Evolutionary conservation across 64 coral and sea anemone genomes (phyloP), one percentile per base, ranked within the genome.

Genomic region (Pocillopora damicornis): DNA sequence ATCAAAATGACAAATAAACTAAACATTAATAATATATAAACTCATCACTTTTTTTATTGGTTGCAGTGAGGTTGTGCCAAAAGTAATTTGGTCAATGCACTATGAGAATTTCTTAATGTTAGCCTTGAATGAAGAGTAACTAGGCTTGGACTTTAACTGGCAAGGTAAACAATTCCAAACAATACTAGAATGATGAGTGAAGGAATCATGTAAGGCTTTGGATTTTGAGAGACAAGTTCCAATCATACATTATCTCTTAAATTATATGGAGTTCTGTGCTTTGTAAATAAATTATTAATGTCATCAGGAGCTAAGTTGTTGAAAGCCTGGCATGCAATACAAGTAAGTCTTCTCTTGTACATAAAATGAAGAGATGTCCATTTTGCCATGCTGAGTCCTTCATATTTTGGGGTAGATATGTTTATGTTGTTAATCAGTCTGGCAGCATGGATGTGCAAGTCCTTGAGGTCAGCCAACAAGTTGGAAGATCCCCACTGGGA

Each of bases 351-450:
- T 72, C 17, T 72, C 13, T 86, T 86, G 51, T 72, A 71, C 26
- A 86, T 57, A 74, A 74, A 86, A 51, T 51, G 17, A 74, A 86
- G 7, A 51, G 83, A 86, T 51, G 65, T 58, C 65, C 83, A 86
- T 74, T 86, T 86, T 20, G 23, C 83, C 36, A 56, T 86, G 35
- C 66, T 73, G 26, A 86, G 83, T n/a, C 57, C 66, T 86, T 86
- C 67, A 25, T 86, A 65, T 59, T 86, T 86, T n/a, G 83, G 67
- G 22, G 13, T 35, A 74, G 42, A 74, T 74, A 7, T 18, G 36
- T 42, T 86, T 30, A 86, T 58, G 20, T 86, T 86, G 23, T 86
- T 65, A 74, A 86, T 86, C 83, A 86, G 83, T 86, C 83, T 86
- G 56, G 83, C 83, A 74, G 68, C 36, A 56, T 36, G 65, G 15